Base-by-base conservation (phyloP, 2,888 invertebrate species). In the Lottia scabra region DNA sequence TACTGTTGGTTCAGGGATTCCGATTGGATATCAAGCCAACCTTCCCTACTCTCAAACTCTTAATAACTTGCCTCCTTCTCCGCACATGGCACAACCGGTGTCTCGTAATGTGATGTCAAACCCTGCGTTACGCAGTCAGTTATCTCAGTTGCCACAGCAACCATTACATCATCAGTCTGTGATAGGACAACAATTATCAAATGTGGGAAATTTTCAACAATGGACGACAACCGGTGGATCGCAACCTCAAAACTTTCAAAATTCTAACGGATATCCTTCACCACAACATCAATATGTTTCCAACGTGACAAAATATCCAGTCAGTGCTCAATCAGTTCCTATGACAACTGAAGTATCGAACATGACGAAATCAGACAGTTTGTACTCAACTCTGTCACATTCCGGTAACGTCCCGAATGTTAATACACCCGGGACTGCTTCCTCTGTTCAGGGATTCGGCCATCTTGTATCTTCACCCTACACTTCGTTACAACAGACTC, bases 271-370 rank as follows among this genome's bases (percentile, higher is more conserved):
- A 12, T 56, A 56, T 56, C 56, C 56, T 6, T 8, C 56, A 56
- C 19, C 56, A 10, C 19, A 23, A 13, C 56, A 56, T 12, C 56
- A 56, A 19, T 56, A 23, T 23, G 56, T 19, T 23, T 23, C 19
- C 5, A 56, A 56, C 15, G 70, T 70, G 70, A 70, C 65, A 26
- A 70, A 70, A 62, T 70, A 65, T 62, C 43, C 70, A 16, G 63
- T 62, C 46, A 65, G 56, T 62, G 65, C 64, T 65, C 70, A 70
- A 65, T 48, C 65, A 27, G 46, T 62, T 30, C 43, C 65, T 48
- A 65, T 65, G 44, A 46, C 43, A n/a, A 45, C 23, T 38, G 19
- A 38, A 38, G 70, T 62, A 30, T 23, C 38, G 13, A 44, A 66
- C 44, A 43, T 45, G 43, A 43, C 44, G 15, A 65, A 70, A 44